Percentiles rank a stretch among this genome's conserved stretches.
These are phyloP conservation scores for Characodon lateralis DNA, from an alignment of 2,797 vertebrate genomes.

Conservation along the genomic window DNA sequence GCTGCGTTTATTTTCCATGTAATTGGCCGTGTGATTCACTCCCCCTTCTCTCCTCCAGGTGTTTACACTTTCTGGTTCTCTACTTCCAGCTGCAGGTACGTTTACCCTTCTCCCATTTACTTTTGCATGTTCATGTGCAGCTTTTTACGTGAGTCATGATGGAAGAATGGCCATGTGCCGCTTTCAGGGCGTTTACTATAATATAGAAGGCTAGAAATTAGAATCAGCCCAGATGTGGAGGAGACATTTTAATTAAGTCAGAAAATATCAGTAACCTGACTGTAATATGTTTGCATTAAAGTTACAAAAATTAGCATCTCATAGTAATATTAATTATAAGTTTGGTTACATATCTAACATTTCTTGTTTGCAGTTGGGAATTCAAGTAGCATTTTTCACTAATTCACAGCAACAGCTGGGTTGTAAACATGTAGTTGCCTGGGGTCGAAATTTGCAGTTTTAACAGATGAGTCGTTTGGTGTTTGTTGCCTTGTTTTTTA, in stretches of 20 bases:
- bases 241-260: neutral
- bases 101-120: conserved; percentile 33
- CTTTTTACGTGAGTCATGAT: conserved; percentile 14
- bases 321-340: neutral
- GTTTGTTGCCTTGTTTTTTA: conserved; percentile 55
- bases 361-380: conserved; percentile 28
- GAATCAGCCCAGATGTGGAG: too few species aligned
- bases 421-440: conserved; percentile 47
- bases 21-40: conserved; percentile 80
- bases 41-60: conserved; percentile 77
- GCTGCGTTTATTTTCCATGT: conserved; percentile 68
- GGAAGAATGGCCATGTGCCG: neutral
- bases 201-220: neutral
- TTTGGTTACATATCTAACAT: conserved; percentile 1
- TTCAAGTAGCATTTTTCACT: conserved; percentile 51
- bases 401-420: conserved; percentile 50
- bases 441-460: conserved; percentile 41
- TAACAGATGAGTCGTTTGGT: conserved; percentile 61
- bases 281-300: neutral
- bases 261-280: neutral
- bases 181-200: neutral
- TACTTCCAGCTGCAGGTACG: conserved; percentile 87
- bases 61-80: conserved; percentile 87
- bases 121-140: conserved; percentile 19
- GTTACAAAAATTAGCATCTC: neutral